Percentiles rank a stretch among this genome's conserved stretches.
Evolutionary conservation across 1,140 invertebrate genomes (phyloP).

Genomic region (Trypoxylus dichotomus): DNA sequence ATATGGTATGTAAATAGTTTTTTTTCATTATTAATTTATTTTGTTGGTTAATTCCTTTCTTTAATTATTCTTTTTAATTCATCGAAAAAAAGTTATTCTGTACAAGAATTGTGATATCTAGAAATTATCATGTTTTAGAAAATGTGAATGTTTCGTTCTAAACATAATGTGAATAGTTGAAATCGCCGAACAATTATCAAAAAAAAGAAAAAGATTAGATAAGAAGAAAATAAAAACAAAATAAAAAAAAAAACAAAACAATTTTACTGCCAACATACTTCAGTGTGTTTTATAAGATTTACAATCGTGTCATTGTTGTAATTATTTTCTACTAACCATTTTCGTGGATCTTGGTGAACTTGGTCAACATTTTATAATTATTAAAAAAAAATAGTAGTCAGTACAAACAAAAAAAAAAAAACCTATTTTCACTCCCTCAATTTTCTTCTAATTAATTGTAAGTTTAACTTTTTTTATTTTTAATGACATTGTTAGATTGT

Average conservation of each 20-base stretch:
- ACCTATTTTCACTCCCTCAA: not conserved
- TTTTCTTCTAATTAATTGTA: not conserved
- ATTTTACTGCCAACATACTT: slow-evolving; percentile 27
- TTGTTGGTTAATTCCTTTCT: not conserved
- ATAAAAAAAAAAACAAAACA: not conserved
- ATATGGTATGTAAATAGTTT: not conserved
- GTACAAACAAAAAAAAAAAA: not conserved
- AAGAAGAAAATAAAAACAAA: not conserved
- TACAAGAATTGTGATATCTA: slow-evolving; percentile 42
- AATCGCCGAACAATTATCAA: slow-evolving; percentile 38
- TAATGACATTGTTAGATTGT: slow-evolving; percentile 11
- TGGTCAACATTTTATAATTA: not conserved
- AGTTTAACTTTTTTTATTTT: not conserved
- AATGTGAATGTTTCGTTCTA: not conserved
- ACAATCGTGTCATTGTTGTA: not conserved
- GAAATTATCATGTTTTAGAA: slow-evolving; percentile 35
- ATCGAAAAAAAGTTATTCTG: not conserved
- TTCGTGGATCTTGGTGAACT: not conserved
- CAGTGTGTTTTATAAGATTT: slow-evolving; percentile 13
- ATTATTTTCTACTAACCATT: not conserved
- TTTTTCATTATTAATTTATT: not conserved
- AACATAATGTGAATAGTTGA: slow-evolving; percentile 32
- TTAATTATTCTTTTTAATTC: not conserved
- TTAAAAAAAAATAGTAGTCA: not conserved
- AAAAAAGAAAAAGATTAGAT: not conserved